These are phyloP conservation scores for Sinocyclocheilus grahami DNA, from an alignment of 2,113 vertebrate species.

Conservation along the genomic window DNA sequence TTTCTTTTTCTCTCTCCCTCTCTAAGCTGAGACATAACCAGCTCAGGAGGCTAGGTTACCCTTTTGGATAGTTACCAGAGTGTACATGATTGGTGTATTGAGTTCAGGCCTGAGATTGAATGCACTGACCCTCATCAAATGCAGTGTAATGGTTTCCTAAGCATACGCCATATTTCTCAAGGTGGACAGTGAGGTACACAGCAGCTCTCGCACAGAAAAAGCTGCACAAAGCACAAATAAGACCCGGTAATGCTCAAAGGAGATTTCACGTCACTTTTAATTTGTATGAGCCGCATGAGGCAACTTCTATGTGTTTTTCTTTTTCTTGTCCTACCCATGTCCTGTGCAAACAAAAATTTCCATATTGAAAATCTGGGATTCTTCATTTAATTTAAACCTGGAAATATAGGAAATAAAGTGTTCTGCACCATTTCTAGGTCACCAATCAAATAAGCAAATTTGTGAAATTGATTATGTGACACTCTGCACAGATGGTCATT, in stretches of 20 bases:
- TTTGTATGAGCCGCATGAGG: constrained; percentile 15
- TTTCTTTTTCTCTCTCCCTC: too few species aligned
- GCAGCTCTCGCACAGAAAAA: neutral
- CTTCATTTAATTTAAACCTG: neutral
- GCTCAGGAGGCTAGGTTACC: constrained; percentile 47
- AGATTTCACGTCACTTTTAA: constrained; percentile 32
- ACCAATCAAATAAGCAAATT: neutral
- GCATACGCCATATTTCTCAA: constrained; percentile 48
- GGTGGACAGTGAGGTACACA: neutral
- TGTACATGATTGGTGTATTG: constrained; percentile 57
- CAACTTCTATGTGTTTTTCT: neutral
- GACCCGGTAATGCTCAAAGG: neutral
- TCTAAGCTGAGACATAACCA: constrained; percentile 35
- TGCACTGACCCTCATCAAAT: constrained; percentile 58
- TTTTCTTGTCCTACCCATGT: neutral
- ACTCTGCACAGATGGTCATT: neutral
- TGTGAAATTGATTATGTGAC: neutral
- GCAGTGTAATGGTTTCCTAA: constrained; percentile 60
- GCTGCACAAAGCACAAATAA: constrained; percentile 31
- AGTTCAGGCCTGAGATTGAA: constrained; percentile 58
- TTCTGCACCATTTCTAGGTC: neutral
- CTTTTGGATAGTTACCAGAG: constrained; percentile 48
- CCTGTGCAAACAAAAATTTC: neutral
- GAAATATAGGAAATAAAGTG: neutral
- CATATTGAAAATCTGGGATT: neutral